Evolutionary conservation across 2,113 vertebrate genomes (phyloP).

Genomic region (Nerophis ophidion): DNA sequence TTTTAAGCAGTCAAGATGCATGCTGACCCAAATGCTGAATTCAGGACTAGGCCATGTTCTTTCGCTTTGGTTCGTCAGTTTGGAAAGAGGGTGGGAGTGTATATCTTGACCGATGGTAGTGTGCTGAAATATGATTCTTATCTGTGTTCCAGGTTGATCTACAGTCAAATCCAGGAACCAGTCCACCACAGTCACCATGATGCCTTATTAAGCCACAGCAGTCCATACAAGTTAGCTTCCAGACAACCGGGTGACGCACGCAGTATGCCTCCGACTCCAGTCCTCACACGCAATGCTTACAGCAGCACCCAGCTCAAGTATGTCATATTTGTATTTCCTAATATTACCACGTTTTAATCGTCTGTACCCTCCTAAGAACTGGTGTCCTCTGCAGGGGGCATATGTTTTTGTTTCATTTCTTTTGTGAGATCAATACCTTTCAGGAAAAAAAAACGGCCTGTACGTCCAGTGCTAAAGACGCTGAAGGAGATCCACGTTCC

Average conservation of each 20-base stretch:
- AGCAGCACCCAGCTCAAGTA: slow-evolving; percentile 92
- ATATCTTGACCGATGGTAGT: slow-evolving; percentile 16
- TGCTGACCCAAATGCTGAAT: slow-evolving; percentile 17
- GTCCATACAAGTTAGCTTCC: slow-evolving; percentile 77
- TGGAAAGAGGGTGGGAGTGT: not conserved
- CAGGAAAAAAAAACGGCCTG: too few species aligned
- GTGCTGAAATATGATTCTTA: slow-evolving; percentile 28
- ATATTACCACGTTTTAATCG: too few species aligned
- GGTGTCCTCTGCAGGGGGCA: too few species aligned
- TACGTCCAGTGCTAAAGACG: too few species aligned
- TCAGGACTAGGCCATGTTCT: not conserved
- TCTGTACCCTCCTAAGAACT: too few species aligned
- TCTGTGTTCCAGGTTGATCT: slow-evolving; percentile 50
- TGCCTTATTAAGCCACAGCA: slow-evolving; percentile 79
- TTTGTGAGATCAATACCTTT: too few species aligned
- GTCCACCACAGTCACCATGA: slow-evolving; percentile 64
- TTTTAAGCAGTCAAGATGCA: slow-evolving; percentile 12
- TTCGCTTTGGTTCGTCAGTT: not conserved
- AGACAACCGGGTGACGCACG: slow-evolving; percentile 77
- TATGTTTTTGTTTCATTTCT: too few species aligned
- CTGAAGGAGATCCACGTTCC: too few species aligned
- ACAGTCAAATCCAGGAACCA: slow-evolving; percentile 44
- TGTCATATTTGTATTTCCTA: not conserved
- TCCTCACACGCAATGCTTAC: slow-evolving; percentile 89
- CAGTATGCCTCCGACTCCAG: slow-evolving; percentile 91